A percentile compares a stretch with the other conserved stretches of the same genome.
phyloP scores from a whole-genome alignment of 2,113 vertebrate genomes.

The Chlorodrepanis virens region DNA sequence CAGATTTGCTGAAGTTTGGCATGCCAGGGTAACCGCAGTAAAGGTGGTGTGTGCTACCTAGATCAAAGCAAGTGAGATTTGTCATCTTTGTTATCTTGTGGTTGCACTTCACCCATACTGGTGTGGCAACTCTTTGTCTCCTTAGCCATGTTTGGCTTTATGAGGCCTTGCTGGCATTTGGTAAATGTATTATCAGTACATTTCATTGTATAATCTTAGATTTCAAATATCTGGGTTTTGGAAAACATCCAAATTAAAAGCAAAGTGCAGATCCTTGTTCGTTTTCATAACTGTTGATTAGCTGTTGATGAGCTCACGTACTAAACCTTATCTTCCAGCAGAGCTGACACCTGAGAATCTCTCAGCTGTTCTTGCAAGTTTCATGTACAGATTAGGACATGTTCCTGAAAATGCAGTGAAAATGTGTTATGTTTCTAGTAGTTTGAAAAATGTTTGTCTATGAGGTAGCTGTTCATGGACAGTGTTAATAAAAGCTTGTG shows the following conservation, averaged over 20 bases:
- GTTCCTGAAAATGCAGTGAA: background rate
- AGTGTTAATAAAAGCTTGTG: background rate
- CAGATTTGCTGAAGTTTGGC: background rate
- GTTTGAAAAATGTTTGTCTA: background rate
- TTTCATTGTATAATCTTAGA: background rate
- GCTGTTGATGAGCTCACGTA: background rate
- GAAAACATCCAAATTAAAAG: background rate
- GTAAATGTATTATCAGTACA: background rate
- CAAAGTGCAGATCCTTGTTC: background rate
- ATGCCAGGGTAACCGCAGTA: background rate
- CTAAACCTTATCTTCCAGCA: background rate
- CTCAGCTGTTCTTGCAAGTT: slow-evolving; percentile 12
- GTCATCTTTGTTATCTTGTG: background rate
- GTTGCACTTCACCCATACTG: background rate
- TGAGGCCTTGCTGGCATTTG: background rate
- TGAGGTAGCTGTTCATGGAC: background rate
- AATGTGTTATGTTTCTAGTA: background rate
- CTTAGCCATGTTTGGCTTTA: background rate
- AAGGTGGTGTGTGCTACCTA: background rate
- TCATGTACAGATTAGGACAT: background rate
- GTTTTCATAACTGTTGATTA: background rate
- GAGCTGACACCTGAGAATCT: slow-evolving; percentile 11
- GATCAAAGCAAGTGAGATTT: background rate
- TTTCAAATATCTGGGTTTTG: background rate
- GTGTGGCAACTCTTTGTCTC: slow-evolving; percentile 1